Conservation (phyloP, 2,113 vertebrate genomes). For the Desmodus rotundus region DNA sequence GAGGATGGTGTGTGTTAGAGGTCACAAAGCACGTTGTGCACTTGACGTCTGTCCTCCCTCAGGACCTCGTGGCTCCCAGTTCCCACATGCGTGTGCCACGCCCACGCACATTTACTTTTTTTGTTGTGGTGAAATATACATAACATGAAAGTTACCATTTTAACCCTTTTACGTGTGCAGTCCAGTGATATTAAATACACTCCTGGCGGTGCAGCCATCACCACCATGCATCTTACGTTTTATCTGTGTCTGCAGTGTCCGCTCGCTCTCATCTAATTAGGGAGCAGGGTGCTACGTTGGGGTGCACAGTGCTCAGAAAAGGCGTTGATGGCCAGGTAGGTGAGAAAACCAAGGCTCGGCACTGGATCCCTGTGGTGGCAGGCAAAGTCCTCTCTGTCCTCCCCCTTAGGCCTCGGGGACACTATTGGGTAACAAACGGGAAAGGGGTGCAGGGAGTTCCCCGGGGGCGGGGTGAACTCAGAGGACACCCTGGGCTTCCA, state of each 20-base stretch:
- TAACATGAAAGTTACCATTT: background rate
- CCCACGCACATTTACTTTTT: background rate
- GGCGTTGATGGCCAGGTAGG: background rate
- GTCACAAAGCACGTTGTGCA: accelerated
- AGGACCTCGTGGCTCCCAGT: accelerated
- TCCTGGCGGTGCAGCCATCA: accelerated
- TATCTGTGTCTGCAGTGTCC: background rate
- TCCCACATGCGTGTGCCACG: accelerated
- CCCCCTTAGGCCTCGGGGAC: background rate
- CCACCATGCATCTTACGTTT: accelerated
- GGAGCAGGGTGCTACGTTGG: background rate
- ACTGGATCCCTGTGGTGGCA: accelerated
- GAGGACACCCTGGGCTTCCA: background rate
- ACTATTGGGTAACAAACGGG: background rate
- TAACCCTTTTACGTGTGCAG: too few relatives aligned
- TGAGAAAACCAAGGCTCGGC: too few relatives aligned
- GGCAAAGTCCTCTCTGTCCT: background rate
- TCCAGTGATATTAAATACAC: accelerated
- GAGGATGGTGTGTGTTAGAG: background rate
- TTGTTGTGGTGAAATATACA: background rate
- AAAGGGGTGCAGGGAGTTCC: background rate
- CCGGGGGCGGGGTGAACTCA: background rate
- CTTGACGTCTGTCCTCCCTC: background rate
- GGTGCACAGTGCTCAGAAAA: background rate
- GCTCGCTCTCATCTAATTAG: background rate